These are phyloP conservation scores for Drosophila koepferae DNA, from an alignment of 2,888 invertebrate genomes.

Conservation along the genomic window DNA sequence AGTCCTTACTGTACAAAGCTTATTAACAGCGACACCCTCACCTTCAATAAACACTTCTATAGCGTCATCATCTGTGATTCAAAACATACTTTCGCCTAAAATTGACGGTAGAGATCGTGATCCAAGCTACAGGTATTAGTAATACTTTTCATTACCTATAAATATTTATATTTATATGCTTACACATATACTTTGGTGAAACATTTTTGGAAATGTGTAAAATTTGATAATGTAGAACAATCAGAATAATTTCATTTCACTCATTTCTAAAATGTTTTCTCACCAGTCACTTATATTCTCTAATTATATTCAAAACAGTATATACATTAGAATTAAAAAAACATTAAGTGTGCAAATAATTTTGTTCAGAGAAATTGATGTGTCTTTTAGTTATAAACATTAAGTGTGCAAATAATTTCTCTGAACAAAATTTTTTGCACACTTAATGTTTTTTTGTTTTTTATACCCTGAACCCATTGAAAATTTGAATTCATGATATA, in stretches of 20 bases:
- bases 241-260: no score
- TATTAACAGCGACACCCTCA: constrained; percentile 54
- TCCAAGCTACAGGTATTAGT: constrained; percentile 92
- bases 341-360: no score
- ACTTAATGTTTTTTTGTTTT: no score
- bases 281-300: no score
- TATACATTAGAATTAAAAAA: no score
- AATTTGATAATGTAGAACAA: background rate
- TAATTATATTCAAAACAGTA: no score
- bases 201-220: background rate
- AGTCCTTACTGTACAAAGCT: constrained; percentile 58
- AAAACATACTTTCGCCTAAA: constrained; percentile 90
- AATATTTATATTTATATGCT: background rate
- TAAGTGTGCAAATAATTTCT: fast-evolving
- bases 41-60: constrained; percentile 44
- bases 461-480: background rate
- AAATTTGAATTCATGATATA: background rate
- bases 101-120: constrained; percentile 92
- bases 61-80: constrained; percentile 84
- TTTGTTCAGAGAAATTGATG: no score
- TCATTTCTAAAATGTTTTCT: no score
- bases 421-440: no score
- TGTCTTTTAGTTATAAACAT: no score
- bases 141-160: background rate
- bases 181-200: background rate